Evolutionary conservation across 2,888 invertebrate genomes (phyloP), one percentile per base, ranked within the genome.

Genomic region (Gari tellinella): DNA sequence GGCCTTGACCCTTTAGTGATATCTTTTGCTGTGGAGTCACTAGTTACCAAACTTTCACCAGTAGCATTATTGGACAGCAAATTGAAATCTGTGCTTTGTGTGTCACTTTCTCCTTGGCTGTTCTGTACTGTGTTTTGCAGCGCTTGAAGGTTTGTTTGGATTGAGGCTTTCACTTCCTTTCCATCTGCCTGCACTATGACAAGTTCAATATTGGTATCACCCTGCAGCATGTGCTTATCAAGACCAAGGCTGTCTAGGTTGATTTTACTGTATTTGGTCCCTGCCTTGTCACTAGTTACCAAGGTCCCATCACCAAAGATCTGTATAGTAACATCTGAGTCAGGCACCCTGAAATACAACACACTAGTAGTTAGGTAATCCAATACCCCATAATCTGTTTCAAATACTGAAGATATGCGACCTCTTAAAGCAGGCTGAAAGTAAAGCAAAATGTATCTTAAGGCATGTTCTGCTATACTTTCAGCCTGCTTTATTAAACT

Each of bases 301-400:
- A 75, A 48, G 2, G 75, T 70, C 21, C 75, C 75, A 60, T 75
- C 75, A 2, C 53, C 63, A 58, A 61, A 75, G n/a, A 75, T 26
- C 48, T 75, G 65, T 8, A 75, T 62, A 0, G 70, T 75, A 3
- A 75, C 75, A 58, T 75, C 75, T 1, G 74, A 74, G 43, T 74
- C 61, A 12, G 74, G 74, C 12, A 74, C 68, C 37, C 74, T 74
- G 74, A 41, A 72, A 72, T 7, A 31, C 17, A 12, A 48, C 26
- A 23, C 25, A 51, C 10, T 51, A 51, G 7, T 45, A 40, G 8
- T 14, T 12, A 40, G n/a, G n/a, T n/a, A n/a, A n/a, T n/a, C n/a
- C n/a, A n/a, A n/a, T n/a, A n/a, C n/a, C n/a, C n/a, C n/a, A n/a
- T n/a, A n/a, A n/a, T n/a, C n/a, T n/a, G n/a, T n/a, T n/a, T n/a